These are phyloP conservation scores for Tyto alba DNA, from an alignment of 2,113 vertebrate genomes.

Conservation along the genomic window DNA sequence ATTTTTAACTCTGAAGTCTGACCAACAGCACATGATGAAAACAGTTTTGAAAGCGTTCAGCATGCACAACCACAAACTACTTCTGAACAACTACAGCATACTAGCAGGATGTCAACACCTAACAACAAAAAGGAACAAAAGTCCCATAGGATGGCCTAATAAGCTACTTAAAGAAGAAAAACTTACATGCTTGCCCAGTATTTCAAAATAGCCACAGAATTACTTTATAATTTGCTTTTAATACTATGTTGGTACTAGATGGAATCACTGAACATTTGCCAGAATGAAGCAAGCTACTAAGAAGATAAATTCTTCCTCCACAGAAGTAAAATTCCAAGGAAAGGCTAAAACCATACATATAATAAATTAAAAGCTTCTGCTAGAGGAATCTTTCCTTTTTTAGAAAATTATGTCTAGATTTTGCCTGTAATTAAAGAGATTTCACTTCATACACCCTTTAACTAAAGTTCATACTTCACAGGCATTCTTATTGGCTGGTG, in stretches of 20 bases:
- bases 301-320: not conserved
- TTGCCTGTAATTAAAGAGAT: not conserved
- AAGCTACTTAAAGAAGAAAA: not conserved
- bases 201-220: not conserved
- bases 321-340: not conserved
- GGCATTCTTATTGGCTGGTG: not conserved
- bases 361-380: not conserved
- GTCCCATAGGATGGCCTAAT: not conserved
- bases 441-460: not conserved
- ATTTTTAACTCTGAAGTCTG: not conserved
- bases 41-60: not conserved
- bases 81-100: not conserved
- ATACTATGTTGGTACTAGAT: not conserved
- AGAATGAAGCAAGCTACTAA: not conserved
- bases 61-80: not conserved
- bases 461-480: not conserved
- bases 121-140: not conserved
- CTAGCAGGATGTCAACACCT: not conserved
- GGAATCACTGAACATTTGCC: not conserved
- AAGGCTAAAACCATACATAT: not conserved
- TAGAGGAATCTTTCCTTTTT: not conserved
- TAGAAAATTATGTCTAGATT: not conserved
- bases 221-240: not conserved
- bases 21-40: not conserved
- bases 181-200: not conserved